phyloP scores from a whole-genome alignment of 2,797 vertebrate genomes.

The Bucorvus abyssinicus region DNA sequence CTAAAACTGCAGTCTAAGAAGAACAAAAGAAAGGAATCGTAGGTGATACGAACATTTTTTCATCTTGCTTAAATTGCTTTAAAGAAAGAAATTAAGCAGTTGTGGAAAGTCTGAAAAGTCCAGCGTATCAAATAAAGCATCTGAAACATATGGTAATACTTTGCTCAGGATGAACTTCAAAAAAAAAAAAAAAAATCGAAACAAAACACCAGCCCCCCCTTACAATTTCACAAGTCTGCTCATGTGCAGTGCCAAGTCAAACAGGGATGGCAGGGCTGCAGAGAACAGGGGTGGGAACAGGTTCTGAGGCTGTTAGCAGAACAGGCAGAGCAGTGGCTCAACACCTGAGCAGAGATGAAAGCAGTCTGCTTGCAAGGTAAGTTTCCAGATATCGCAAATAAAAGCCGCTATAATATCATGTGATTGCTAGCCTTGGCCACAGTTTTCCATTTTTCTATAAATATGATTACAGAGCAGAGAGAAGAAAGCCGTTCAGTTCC shows the following conservation, averaged over 20 bases:
- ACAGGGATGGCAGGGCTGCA: not conserved
- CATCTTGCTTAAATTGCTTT: not conserved
- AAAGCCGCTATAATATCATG: not conserved
- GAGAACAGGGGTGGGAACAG: constrained; percentile 9
- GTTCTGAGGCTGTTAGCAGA: not conserved
- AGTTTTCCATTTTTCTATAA: not conserved
- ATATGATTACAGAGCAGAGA: not conserved
- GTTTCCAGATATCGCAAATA: constrained; percentile 26
- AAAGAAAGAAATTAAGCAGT: not conserved
- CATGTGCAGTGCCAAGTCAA: constrained; percentile 15
- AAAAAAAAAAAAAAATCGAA: not conserved
- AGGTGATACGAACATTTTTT: not conserved
- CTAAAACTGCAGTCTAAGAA: not conserved
- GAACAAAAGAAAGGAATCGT: not conserved
- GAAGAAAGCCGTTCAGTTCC: not conserved
- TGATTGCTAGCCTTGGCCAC: not conserved
- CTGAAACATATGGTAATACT: constrained; percentile 35
- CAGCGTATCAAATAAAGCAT: not conserved
- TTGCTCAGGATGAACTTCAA: not conserved
- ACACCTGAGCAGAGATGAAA: constrained; percentile 18
- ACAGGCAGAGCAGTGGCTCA: not conserved
- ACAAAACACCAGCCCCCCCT: not conserved
- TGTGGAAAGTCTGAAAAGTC: not conserved
- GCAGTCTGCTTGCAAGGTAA: not conserved
- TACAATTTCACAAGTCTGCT: not conserved